A percentile compares a stretch with the other conserved stretches of the same genome.
phyloP scores from a whole-genome alignment of 2,888 invertebrate genomes.

The Pimpla rufipes region DNA sequence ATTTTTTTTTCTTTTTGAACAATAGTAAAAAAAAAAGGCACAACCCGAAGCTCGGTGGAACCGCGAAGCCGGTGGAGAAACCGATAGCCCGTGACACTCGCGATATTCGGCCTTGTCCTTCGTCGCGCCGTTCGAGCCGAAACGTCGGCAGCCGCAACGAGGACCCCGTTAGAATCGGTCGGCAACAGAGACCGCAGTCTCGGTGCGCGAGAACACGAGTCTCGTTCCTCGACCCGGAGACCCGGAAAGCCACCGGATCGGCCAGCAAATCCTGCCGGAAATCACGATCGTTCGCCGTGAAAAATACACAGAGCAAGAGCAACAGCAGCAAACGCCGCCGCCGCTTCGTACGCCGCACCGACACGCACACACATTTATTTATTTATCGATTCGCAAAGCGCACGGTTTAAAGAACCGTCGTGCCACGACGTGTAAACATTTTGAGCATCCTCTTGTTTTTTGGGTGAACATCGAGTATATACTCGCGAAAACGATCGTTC shows the following conservation, averaged over 20 bases:
- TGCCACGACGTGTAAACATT: background rate
- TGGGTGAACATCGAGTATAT: background rate
- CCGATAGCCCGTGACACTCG: background rate
- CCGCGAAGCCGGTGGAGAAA: background rate
- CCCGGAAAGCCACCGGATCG: background rate
- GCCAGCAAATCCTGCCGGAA: background rate
- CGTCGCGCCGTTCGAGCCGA: constrained; percentile 12
- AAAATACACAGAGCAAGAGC: background rate
- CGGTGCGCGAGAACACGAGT: background rate
- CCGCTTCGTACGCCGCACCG: background rate
- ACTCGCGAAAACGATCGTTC: background rate
- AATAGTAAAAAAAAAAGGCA: background rate
- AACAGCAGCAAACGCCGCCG: background rate
- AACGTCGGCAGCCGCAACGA: background rate
- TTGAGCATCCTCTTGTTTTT: background rate
- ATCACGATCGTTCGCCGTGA: too few species aligned
- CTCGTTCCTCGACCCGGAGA: background rate
- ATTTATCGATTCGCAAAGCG: constrained; percentile 55
- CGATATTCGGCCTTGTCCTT: constrained; percentile 9
- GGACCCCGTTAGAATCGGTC: constrained; percentile 12
- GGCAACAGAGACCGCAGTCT: background rate
- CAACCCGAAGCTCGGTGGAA: background rate
- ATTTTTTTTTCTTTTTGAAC: background rate
- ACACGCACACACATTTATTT: constrained; percentile 42
- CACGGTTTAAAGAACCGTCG: constrained; percentile 10